Evolutionary conservation across 2,113 vertebrate species (phyloP).

Genomic region (Seriola dumerili): DNA sequence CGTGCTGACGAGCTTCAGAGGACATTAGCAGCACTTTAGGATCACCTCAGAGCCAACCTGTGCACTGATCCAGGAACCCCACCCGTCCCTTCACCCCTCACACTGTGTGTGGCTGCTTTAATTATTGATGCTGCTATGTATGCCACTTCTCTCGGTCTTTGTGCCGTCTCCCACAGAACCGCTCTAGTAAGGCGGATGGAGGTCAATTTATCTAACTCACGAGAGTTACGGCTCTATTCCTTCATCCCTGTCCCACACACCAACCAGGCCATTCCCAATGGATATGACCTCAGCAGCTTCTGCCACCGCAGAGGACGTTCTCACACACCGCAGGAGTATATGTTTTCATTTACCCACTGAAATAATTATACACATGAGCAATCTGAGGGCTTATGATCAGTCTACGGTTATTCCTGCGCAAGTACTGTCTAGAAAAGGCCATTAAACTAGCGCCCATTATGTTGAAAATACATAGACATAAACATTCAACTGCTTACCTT

Average conservation of each 20-base stretch:
- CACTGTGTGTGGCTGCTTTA: slow-evolving; percentile 80
- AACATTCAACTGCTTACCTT: neutral
- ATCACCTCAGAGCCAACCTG: slow-evolving; percentile 65
- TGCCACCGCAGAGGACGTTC: slow-evolving; percentile 59
- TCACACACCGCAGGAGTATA: slow-evolving; percentile 48
- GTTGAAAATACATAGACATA: neutral
- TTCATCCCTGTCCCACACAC: slow-evolving; percentile 81
- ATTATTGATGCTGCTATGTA: slow-evolving; percentile 88
- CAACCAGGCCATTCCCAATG: slow-evolving; percentile 74
- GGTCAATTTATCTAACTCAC: slow-evolving; percentile 86
- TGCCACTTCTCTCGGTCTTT: slow-evolving; percentile 87
- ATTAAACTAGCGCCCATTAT: neutral
- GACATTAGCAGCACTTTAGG: slow-evolving; percentile 68
- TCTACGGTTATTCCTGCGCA: slow-evolving; percentile 11
- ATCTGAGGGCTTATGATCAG: neutral
- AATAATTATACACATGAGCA: slow-evolving; percentile 33
- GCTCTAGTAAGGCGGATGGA: slow-evolving; percentile 74
- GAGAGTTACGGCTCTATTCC: slow-evolving; percentile 79
- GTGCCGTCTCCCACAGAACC: slow-evolving; percentile 80
- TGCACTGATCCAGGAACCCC: slow-evolving; percentile 54
- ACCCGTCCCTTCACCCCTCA: slow-evolving; percentile 60
- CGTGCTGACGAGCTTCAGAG: slow-evolving; percentile 43
- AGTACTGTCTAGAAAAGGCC: neutral
- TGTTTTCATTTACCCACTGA: slow-evolving; percentile 62
- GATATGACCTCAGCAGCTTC: slow-evolving; percentile 86